Evolutionary conservation across 2,888 invertebrate species (phyloP).

Genomic region (Aspidapion aeneum): DNA sequence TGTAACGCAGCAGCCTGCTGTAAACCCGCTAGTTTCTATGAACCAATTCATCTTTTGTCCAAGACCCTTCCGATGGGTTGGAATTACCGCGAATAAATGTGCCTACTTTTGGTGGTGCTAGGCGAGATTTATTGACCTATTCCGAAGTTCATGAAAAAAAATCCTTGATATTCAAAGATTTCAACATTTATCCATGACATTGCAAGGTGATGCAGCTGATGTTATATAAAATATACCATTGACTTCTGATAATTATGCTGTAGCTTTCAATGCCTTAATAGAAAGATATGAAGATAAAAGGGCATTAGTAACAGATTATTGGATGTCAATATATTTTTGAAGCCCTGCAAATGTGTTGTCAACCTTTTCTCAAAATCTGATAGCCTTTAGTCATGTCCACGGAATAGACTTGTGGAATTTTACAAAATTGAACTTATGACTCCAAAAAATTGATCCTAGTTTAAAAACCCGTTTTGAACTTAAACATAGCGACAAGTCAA

Average conservation of each 20-base stretch:
- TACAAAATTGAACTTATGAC: not conserved
- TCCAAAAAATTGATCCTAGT: not conserved
- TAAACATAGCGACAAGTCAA: not conserved
- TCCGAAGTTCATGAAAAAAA: not conserved
- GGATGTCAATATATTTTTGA: not conserved
- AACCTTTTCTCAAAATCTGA: not conserved
- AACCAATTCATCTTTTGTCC: not conserved
- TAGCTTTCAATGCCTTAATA: not conserved
- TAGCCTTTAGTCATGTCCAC: not conserved
- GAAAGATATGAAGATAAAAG: not conserved
- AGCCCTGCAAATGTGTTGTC: not conserved
- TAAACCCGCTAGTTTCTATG: not conserved
- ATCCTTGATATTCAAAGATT: not conserved
- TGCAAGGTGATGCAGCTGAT: not conserved
- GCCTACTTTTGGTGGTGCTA: not conserved
- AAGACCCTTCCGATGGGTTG: not conserved
- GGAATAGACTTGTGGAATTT: not conserved
- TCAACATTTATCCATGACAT: not conserved
- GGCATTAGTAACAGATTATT: not conserved
- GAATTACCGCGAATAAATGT: not conserved
- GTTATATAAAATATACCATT: not conserved
- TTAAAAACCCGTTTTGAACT: not conserved
- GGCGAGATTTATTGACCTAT: not conserved
- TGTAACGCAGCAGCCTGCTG: not conserved
- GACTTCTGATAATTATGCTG: not conserved